Conservation (phyloP, 2,113 vertebrate genomes). For the Mustela lutreola region DNA sequence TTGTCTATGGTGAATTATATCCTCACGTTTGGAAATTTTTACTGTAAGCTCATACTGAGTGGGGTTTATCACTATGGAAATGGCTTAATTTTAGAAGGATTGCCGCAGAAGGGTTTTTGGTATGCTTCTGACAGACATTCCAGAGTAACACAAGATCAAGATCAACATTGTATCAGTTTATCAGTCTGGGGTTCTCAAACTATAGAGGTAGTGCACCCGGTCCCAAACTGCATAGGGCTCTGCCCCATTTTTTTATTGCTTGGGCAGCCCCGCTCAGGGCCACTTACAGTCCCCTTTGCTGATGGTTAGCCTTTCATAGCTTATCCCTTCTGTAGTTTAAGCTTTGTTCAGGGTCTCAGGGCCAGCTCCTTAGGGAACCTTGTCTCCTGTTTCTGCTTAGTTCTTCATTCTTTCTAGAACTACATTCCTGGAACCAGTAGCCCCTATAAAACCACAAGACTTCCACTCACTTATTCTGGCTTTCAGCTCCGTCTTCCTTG, state of each 20-base stretch:
- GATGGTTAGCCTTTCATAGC: neutral
- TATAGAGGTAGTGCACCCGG: neutral
- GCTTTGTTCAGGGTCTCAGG: neutral
- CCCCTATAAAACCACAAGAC: neutral
- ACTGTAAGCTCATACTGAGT: neutral
- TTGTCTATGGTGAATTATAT: neutral
- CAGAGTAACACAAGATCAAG: neutral
- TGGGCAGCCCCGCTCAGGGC: neutral
- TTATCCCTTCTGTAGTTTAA: neutral
- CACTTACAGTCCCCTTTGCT: neutral
- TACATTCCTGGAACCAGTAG: neutral
- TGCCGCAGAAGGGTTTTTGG: neutral
- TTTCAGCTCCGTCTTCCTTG: neutral
- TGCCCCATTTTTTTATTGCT: neutral
- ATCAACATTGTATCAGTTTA: neutral
- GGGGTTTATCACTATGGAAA: neutral
- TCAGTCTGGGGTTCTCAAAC: neutral
- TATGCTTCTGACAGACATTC: neutral
- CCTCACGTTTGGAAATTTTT: neutral
- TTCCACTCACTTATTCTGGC: neutral
- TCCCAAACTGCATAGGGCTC: neutral
- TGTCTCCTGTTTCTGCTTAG: neutral
- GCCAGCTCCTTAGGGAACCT: neutral
- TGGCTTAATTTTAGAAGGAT: neutral
- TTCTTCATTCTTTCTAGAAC: neutral